These are phyloP conservation scores for Strix uralensis DNA, from an alignment of 2,113 vertebrate genomes.

Conservation along the genomic window DNA sequence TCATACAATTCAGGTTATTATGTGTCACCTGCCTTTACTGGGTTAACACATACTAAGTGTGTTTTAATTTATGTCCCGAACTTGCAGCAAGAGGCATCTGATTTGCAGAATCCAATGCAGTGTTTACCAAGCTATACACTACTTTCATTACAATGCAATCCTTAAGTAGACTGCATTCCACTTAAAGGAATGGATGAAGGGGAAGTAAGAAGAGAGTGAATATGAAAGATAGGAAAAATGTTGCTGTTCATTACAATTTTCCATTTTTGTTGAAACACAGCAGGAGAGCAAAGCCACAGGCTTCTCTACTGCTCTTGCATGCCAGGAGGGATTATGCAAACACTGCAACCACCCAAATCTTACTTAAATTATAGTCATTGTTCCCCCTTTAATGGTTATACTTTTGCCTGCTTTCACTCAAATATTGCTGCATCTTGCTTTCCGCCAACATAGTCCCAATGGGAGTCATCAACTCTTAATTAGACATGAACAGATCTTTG, in stretches of 20 bases:
- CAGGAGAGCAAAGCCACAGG: conserved; percentile 74
- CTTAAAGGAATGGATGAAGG: conserved; percentile 15
- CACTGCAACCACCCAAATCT: conserved; percentile 65
- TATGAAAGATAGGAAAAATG: conserved; percentile 65
- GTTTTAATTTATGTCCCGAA: conserved; percentile 9
- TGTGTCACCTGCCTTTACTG: not conserved
- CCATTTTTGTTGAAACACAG: conserved; percentile 75
- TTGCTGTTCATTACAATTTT: conserved; percentile 71
- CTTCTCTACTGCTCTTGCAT: conserved; percentile 46
- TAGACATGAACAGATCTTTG: conserved; percentile 37
- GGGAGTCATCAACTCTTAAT: conserved; percentile 64
- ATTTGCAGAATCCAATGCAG: not conserved
- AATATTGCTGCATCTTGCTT: conserved; percentile 59
- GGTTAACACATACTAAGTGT: not conserved
- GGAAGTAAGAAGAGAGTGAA: conserved; percentile 15
- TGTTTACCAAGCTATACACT: not conserved
- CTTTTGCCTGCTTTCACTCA: conserved; percentile 72
- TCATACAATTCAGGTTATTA: not conserved
- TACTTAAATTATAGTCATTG: conserved; percentile 70
- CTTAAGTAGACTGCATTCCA: conserved; percentile 10
- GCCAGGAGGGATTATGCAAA: conserved; percentile 75
- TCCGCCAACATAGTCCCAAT: conserved; percentile 58
- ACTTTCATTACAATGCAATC: not conserved
- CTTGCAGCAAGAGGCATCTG: not conserved
- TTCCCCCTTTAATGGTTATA: conserved; percentile 59